phyloP scores from a whole-genome alignment of 53 echinoderm and acorn worm species.

The Crossaster papposus region DNA sequence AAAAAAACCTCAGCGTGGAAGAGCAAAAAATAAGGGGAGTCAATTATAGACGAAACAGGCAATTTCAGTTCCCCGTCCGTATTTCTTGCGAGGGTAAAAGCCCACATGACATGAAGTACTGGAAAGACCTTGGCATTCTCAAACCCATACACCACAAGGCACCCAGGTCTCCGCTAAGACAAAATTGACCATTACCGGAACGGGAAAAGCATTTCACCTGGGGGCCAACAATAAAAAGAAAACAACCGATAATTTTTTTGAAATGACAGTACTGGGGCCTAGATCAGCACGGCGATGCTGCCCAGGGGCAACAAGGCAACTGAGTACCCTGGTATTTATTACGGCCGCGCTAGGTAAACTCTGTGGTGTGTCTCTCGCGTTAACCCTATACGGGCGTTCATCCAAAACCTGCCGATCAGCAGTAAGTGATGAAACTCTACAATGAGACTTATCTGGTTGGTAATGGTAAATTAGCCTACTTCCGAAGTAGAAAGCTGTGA shows the following conservation, averaged over 20 bases:
- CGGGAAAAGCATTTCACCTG: not conserved
- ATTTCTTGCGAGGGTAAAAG: not conserved
- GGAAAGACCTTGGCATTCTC: not conserved
- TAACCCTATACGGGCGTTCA: not conserved
- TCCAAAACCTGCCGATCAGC: not conserved
- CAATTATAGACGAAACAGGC: not conserved
- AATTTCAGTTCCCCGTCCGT: not conserved
- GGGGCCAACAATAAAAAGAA: not conserved
- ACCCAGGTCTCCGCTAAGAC: not conserved
- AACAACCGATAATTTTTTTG: not conserved
- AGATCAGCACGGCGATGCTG: not conserved
- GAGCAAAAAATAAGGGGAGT: not conserved
- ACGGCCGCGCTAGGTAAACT: not conserved
- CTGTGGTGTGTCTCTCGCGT: not conserved
- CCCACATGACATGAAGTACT: not conserved
- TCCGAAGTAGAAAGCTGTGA: not conserved
- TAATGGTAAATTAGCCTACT: slow-evolving; percentile 20
- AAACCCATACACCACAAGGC: not conserved
- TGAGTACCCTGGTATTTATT: not conserved
- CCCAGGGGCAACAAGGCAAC: not conserved
- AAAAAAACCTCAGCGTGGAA: not conserved
- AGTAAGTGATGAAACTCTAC: not conserved
- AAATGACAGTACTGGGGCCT: slow-evolving; percentile 1
- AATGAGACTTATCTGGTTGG: not conserved
- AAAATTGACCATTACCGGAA: not conserved